Evolutionary conservation across 2,888 invertebrate species (phyloP).

Genomic region (Harpalus rubripes): DNA sequence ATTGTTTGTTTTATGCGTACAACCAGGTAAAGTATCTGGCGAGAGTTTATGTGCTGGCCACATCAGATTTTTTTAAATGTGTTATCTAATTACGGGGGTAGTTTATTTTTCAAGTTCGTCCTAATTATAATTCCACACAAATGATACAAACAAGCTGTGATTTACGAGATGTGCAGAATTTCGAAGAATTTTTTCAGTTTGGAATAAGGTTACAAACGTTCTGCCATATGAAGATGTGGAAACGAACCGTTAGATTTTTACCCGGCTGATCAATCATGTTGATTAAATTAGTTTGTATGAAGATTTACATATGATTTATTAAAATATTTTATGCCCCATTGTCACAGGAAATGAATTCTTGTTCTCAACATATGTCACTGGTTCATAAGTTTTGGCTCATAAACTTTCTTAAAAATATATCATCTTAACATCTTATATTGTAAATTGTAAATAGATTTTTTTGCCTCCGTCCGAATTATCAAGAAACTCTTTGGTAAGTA

Average conservation of each 20-base stretch:
- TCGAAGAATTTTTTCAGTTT: slow-evolving; percentile 36
- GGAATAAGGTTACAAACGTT: slow-evolving; percentile 40
- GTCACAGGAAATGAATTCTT: neutral
- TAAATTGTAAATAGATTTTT: neutral
- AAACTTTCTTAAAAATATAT: neutral
- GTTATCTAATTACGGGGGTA: neutral
- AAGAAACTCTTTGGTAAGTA: neutral
- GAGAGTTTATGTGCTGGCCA: no score
- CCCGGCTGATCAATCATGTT: slow-evolving; percentile 56
- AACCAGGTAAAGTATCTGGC: no score
- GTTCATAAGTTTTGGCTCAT: neutral
- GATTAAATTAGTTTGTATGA: neutral
- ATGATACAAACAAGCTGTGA: slow-evolving; percentile 52
- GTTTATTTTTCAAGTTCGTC: slow-evolving; percentile 31
- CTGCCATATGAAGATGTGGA: slow-evolving; percentile 19
- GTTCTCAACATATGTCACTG: neutral
- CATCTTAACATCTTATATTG: no score
- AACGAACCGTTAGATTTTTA: slow-evolving; percentile 58
- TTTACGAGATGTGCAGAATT: slow-evolving; percentile 56
- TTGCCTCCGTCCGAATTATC: neutral
- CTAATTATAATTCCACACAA: slow-evolving; percentile 62
- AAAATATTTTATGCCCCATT: slow-evolving; percentile 14
- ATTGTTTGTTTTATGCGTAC: no score
- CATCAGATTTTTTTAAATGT: no score
- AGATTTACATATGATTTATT: neutral